phyloP scores from a whole-genome alignment of 2,113 vertebrate genomes.

The Ranitomeya imitator region DNA sequence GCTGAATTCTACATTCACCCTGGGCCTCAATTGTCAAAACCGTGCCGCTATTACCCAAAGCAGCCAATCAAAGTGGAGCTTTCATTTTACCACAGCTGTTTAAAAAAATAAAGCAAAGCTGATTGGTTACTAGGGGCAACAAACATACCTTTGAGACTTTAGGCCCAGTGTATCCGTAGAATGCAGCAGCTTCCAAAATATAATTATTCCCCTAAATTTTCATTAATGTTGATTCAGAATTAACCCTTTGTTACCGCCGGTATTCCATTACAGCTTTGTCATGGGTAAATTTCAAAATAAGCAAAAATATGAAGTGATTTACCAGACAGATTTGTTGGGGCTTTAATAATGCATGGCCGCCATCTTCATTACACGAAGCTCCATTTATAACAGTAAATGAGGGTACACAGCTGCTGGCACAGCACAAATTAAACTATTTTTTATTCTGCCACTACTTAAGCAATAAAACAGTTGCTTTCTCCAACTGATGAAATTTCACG shows the following conservation, averaged over 20 bases:
- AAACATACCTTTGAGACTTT: too few species aligned
- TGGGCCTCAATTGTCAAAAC: too few species aligned
- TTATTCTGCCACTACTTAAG: slow-evolving; percentile 36
- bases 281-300: not conserved
- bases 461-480: slow-evolving; percentile 38
- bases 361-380: slow-evolving; percentile 5
- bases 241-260: not conserved
- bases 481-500: slow-evolving; percentile 25
- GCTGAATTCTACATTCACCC: too few species aligned
- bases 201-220: too few species aligned
- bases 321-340: not conserved
- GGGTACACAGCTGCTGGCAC: slow-evolving; percentile 37
- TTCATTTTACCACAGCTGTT: too few species aligned
- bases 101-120: too few species aligned
- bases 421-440: slow-evolving; percentile 47
- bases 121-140: too few species aligned
- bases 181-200: too few species aligned
- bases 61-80: too few species aligned
- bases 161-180: too few species aligned
- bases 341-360: slow-evolving; percentile 35
- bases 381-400: slow-evolving; percentile 44
- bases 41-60: too few species aligned
- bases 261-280: not conserved
- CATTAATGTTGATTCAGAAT: too few species aligned
- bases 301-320: not conserved